phyloP scores from a whole-genome alignment of 2,797 vertebrate genomes.

The Myotis daubentonii region DNA sequence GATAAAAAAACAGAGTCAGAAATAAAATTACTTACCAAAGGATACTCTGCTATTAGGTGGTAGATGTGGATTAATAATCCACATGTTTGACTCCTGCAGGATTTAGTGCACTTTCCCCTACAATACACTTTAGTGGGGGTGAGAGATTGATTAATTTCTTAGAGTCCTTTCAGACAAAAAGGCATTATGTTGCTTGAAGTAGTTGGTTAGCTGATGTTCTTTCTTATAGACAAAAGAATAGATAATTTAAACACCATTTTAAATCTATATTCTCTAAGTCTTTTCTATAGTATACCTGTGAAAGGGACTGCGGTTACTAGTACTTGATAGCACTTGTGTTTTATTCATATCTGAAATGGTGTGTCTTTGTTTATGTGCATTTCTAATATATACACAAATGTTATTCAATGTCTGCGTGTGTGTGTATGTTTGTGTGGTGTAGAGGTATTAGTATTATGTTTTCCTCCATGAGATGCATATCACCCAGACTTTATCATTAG shows the following conservation, averaged over 20 bases:
- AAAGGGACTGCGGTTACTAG: background rate
- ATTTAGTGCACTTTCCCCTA: background rate
- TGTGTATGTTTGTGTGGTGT: background rate
- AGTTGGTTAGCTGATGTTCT: background rate
- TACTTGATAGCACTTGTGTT: background rate
- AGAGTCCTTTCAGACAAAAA: constrained; percentile 8
- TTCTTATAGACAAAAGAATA: constrained; percentile 13
- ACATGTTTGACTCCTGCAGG: background rate
- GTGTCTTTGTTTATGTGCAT: background rate
- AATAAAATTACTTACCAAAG: background rate
- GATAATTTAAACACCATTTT: background rate
- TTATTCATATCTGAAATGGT: background rate
- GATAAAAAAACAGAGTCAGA: background rate
- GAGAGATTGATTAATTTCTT: background rate
- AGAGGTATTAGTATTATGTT: background rate
- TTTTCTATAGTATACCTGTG: background rate
- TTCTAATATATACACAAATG: background rate
- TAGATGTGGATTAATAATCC: background rate
- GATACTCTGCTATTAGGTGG: background rate
- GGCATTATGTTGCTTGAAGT: background rate
- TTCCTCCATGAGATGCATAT: background rate
- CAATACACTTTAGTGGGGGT: background rate
- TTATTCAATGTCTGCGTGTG: background rate
- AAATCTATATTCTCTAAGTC: background rate
- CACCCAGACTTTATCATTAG: background rate